These are phyloP conservation scores for Caenorhabditis sp. DNA, from an alignment of 2,888 invertebrate species.

Conservation along the genomic window DNA sequence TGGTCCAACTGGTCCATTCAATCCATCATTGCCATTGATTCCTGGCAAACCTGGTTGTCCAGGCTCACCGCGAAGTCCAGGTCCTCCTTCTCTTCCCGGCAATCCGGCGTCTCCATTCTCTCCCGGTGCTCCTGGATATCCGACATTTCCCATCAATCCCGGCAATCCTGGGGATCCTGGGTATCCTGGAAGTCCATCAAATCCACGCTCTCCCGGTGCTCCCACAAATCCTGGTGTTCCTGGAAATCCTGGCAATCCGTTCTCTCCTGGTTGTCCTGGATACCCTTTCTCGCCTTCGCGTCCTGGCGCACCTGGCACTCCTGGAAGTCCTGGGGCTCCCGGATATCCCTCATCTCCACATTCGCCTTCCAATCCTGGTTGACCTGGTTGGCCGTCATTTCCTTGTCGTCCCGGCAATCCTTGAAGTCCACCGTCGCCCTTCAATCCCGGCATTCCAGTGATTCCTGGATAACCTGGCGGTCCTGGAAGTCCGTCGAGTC, in stretches of 20 bases:
- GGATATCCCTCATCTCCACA: conserved; percentile 61
- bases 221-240: conserved; percentile 63
- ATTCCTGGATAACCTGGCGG: conserved; percentile 61
- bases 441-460: conserved; percentile 54
- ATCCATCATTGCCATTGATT: conserved; percentile 61
- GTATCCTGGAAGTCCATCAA: conserved; percentile 50
- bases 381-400: conserved; percentile 51
- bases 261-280: conserved; percentile 56
- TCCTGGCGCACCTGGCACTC: conserved; percentile 57
- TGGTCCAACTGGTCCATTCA: conserved; percentile 68
- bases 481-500: conserved; percentile 61
- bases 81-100: conserved; percentile 58
- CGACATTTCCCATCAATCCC: conserved; percentile 55
- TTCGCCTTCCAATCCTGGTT: conserved; percentile 59
- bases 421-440: conserved; percentile 57
- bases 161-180: conserved; percentile 61
- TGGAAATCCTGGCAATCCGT: conserved; percentile 50
- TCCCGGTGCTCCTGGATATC: conserved; percentile 62
- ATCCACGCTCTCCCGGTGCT: conserved; percentile 58
- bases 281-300: conserved; percentile 62
- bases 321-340: conserved; percentile 55
- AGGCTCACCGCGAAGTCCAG: conserved; percentile 62
- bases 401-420: conserved; percentile 56
- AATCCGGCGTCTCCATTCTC: conserved; percentile 64
- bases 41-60: conserved; percentile 59